Evolutionary conservation across 1,140 invertebrate species (phyloP).

Genomic region (Argopecten irradians): DNA sequence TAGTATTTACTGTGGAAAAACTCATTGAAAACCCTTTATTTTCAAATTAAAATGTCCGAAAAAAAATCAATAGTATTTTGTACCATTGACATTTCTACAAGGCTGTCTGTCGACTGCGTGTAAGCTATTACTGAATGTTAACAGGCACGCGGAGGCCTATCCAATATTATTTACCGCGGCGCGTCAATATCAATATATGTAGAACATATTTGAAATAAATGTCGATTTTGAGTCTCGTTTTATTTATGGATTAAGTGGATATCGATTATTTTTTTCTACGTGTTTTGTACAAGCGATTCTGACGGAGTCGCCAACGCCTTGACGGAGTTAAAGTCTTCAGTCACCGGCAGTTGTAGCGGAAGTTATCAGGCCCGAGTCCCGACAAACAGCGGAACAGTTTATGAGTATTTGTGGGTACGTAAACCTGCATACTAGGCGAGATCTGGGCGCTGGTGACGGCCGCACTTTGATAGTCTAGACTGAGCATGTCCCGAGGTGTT

Average conservation of each 20-base stretch:
- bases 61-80: background rate
- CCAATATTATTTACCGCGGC: background rate
- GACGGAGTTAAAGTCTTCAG: background rate
- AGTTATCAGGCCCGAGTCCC: background rate
- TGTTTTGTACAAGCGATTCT: background rate
- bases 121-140: background rate
- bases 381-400: background rate
- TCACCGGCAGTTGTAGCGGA: background rate
- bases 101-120: background rate
- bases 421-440: background rate
- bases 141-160: background rate
- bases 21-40: background rate
- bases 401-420: constrained; percentile 14
- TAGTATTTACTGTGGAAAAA: background rate
- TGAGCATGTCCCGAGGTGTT: background rate
- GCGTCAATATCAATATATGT: background rate
- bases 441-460: constrained; percentile 12
- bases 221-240: constrained; percentile 14
- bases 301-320: background rate
- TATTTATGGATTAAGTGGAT: constrained; percentile 17
- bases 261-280: background rate
- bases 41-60: background rate
- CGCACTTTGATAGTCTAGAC: constrained; percentile 14
- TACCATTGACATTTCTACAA: background rate
- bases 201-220: background rate